Evolutionary conservation across 2,888 invertebrate species (phyloP).

Genomic region (Tachystola acroxantha): DNA sequence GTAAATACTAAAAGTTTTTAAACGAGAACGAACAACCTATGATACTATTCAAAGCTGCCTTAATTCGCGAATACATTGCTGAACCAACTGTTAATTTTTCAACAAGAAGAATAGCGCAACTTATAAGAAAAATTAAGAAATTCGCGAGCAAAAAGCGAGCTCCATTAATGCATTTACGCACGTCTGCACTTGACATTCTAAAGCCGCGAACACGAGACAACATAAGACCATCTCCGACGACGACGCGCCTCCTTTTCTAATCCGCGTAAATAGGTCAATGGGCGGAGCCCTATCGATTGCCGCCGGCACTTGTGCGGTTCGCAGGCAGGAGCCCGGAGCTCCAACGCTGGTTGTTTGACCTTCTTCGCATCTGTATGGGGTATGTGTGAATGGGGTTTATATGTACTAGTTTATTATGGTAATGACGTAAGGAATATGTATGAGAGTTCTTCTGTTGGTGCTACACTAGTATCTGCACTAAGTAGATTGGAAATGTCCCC

Average conservation of each 20-base stretch:
- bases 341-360: constrained; percentile 2
- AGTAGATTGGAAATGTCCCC: too few relatives aligned
- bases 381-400: constrained; percentile 8
- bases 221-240: constrained; percentile 10
- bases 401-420: too few relatives aligned
- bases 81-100: too few relatives aligned
- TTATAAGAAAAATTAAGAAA: neutral
- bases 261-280: constrained; percentile 63
- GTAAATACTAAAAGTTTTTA: too few relatives aligned
- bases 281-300: constrained; percentile 71
- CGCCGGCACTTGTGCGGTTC: constrained; percentile 53
- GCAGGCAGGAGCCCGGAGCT: constrained; percentile 27
- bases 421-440: too few relatives aligned
- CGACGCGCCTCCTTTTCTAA: constrained; percentile 31
- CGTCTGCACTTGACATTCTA: constrained; percentile 13
- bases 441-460: too few relatives aligned
- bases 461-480: too few relatives aligned
- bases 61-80: too few relatives aligned
- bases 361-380: constrained; percentile 1
- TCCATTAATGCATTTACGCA: constrained; percentile 1
- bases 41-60: too few relatives aligned
- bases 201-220: constrained; percentile 10
- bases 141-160: too few relatives aligned
- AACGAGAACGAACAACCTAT: too few relatives aligned
- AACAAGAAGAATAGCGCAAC: too few relatives aligned